Evolutionary conservation across 1,140 invertebrate species (phyloP).

Genomic region (Hyles vespertilio): DNA sequence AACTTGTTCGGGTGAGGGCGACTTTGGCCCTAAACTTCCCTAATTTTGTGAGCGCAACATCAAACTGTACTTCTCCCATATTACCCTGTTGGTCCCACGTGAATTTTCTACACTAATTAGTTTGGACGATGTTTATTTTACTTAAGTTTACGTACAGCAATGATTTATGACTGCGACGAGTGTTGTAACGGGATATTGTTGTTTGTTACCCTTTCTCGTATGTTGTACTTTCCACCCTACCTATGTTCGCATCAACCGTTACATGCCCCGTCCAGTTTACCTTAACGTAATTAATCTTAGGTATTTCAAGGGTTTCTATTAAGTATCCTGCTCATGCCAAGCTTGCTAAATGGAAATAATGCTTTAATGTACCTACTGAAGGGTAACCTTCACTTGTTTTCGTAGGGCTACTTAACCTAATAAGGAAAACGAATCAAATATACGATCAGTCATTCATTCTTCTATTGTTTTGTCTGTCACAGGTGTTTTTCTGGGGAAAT

Average conservation of each 20-base stretch:
- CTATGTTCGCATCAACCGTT: too few relatives aligned
- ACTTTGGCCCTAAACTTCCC: slow-evolving; percentile 70
- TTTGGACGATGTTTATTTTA: slow-evolving; percentile 70
- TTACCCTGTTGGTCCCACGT: slow-evolving; percentile 67
- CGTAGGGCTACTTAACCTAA: too few relatives aligned
- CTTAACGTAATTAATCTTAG: too few relatives aligned
- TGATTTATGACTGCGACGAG: slow-evolving; percentile 61
- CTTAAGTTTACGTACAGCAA: slow-evolving; percentile 56
- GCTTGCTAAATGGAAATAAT: slow-evolving; percentile 5
- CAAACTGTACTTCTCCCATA: slow-evolving; percentile 71
- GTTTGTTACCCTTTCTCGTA: slow-evolving; percentile 9
- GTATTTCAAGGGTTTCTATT: slow-evolving; percentile 1
- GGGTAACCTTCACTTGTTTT: too few relatives aligned
- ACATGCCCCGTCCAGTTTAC: too few relatives aligned
- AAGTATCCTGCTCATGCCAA: slow-evolving; percentile 5
- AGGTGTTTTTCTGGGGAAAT: too few relatives aligned
- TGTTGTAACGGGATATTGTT: slow-evolving; percentile 20
- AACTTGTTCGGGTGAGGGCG: slow-evolving; percentile 69
- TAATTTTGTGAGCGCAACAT: slow-evolving; percentile 73
- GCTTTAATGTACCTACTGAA: too few relatives aligned
- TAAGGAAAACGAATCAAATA: too few relatives aligned
- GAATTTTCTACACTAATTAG: slow-evolving; percentile 73
- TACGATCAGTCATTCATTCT: too few relatives aligned
- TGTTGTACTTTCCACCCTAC: slow-evolving; percentile 1
- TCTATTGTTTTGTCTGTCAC: too few relatives aligned